Evolutionary conservation across 2,888 invertebrate species (phyloP).

Genomic region (Mycalesis mineus): DNA sequence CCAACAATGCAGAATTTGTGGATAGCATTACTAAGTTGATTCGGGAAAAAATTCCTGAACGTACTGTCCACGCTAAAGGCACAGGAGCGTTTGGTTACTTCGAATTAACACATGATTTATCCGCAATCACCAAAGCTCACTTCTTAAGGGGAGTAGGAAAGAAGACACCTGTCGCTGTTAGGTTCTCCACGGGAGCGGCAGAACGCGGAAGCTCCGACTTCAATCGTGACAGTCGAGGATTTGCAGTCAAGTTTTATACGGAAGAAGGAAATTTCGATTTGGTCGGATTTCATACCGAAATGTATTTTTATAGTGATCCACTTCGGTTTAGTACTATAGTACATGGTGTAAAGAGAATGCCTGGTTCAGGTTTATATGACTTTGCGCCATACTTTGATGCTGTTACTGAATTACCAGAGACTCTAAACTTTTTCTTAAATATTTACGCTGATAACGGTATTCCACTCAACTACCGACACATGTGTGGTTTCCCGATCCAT

Average conservation of each 20-base stretch:
- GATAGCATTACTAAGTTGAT: constrained; percentile 88
- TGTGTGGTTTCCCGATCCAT: constrained; percentile 96
- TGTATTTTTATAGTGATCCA: constrained; percentile 93
- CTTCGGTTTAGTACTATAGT: constrained; percentile 92
- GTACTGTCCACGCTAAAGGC: constrained; percentile 95
- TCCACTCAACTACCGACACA: constrained; percentile 91
- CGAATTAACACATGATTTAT: constrained; percentile 89
- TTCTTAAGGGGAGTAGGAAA: constrained; percentile 86
- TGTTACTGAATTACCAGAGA: constrained; percentile 88
- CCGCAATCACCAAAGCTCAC: constrained; percentile 84
- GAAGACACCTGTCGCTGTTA: constrained; percentile 84
- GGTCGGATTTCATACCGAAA: constrained; percentile 91
- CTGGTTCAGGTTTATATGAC: constrained; percentile 90
- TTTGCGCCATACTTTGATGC: constrained; percentile 96
- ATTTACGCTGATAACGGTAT: constrained; percentile 92
- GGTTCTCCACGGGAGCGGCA: constrained; percentile 88
- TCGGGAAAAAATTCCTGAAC: constrained; percentile 93
- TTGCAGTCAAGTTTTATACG: constrained; percentile 93
- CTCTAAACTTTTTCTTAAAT: constrained; percentile 87
- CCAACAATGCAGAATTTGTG: constrained; percentile 87
- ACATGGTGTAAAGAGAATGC: constrained; percentile 94
- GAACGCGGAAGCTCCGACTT: constrained; percentile 92
- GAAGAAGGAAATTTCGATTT: constrained; percentile 94
- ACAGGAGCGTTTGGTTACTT: constrained; percentile 92
- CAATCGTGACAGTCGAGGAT: constrained; percentile 90